Conservation (phyloP, 2,113 vertebrate genomes). For the Columba livia region DNA sequence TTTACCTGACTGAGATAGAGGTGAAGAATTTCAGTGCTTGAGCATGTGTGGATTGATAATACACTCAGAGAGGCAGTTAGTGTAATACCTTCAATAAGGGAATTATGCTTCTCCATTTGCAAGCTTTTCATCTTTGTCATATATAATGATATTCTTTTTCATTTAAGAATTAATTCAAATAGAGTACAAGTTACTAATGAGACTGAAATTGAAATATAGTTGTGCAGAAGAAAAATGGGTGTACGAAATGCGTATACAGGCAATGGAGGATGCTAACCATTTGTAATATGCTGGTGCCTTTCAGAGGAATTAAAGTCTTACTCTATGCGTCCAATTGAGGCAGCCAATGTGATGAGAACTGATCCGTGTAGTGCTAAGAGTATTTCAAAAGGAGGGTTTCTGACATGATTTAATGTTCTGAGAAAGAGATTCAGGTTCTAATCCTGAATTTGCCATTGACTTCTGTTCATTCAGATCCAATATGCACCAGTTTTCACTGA, state of each 20-base stretch:
- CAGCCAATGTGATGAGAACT: slow-evolving; percentile 14
- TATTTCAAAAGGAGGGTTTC: slow-evolving; percentile 11
- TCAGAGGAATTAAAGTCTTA: slow-evolving; percentile 26
- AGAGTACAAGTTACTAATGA: slow-evolving; percentile 4
- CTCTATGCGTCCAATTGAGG: slow-evolving; percentile 25
- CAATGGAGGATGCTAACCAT: not conserved
- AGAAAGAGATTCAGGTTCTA: not conserved
- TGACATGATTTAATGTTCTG: not conserved
- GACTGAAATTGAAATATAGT: not conserved
- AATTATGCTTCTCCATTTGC: not conserved
- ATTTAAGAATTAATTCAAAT: slow-evolving; percentile 51
- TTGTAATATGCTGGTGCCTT: not conserved
- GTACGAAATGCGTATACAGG: not conserved
- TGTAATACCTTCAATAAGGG: not conserved
- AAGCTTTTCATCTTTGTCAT: slow-evolving; percentile 26
- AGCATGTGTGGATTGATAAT: not conserved
- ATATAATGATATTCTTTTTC: slow-evolving; percentile 1
- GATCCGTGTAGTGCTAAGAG: not conserved
- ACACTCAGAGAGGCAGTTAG: not conserved
- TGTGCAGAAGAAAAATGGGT: slow-evolving; percentile 11
- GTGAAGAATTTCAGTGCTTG: not conserved
- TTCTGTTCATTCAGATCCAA: not conserved
- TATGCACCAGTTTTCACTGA: not conserved
- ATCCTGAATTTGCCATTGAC: slow-evolving; percentile 10
- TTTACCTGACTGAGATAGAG: not conserved